Conservation (phyloP, 2,797 vertebrate species). For the Triplophysa yarkandensis region DNA sequence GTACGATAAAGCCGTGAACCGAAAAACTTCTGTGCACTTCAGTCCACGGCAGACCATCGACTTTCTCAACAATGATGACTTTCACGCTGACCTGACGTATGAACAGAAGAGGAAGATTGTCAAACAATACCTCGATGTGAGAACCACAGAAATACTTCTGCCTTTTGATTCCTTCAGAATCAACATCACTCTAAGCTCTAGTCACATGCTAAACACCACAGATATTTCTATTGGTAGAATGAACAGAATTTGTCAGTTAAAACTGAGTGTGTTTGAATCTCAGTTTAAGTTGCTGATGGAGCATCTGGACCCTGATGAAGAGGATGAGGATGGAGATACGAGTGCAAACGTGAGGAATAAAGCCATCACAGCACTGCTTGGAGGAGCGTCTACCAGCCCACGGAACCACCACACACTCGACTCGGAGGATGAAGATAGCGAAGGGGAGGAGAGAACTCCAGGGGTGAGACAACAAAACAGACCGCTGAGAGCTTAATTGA, state of each 20-base stretch:
- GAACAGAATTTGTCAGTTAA: too few species aligned
- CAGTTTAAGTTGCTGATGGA: slow-evolving; percentile 98
- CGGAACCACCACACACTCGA: slow-evolving; percentile 84
- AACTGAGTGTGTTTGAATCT: slow-evolving; percentile 6
- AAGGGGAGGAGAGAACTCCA: slow-evolving; percentile 91
- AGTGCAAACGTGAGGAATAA: slow-evolving; percentile 96
- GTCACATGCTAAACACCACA: too few species aligned
- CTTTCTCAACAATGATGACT: slow-evolving; percentile 90
- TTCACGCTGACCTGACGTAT: slow-evolving; percentile 81
- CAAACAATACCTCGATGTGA: slow-evolving; percentile 94
- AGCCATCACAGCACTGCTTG: slow-evolving; percentile 96
- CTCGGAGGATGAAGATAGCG: slow-evolving; percentile 93
- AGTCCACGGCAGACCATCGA: slow-evolving; percentile 93
- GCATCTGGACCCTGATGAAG: slow-evolving; percentile 96
- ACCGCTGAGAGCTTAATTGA: too few species aligned
- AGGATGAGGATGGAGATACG: slow-evolving; percentile 95
- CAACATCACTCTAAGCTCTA: neutral
- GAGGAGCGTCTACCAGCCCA: slow-evolving; percentile 78
- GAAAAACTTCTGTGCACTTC: slow-evolving; percentile 88
- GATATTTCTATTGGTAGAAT: neutral
- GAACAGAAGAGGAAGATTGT: slow-evolving; percentile 93
- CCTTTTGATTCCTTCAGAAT: too few species aligned
- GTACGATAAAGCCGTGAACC: slow-evolving; percentile 96
- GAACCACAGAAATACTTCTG: slow-evolving; percentile 59
- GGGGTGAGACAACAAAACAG: slow-evolving; percentile 80